Conservation (phyloP, 1,140 invertebrate genomes). For the Macrobrachium rosenbergii region DNA sequence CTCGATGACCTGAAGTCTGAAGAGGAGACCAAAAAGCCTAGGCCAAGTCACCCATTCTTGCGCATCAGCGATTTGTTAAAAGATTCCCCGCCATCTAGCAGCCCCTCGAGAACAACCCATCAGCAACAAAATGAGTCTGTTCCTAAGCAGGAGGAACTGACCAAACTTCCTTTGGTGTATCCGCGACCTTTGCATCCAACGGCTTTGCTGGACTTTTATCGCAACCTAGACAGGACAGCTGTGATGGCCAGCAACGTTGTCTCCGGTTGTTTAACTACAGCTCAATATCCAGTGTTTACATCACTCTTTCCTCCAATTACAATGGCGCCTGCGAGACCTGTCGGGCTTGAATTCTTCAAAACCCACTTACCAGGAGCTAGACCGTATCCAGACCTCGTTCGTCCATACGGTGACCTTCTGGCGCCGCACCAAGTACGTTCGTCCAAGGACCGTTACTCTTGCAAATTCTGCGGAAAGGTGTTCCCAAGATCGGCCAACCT, state of each 20-base stretch:
- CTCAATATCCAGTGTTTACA: slow-evolving; percentile 37
- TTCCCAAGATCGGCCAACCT: slow-evolving; percentile 56
- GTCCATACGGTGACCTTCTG: slow-evolving; percentile 51
- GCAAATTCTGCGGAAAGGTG: slow-evolving; percentile 86
- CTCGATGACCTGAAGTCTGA: slow-evolving; percentile 23
- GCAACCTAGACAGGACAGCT: slow-evolving; percentile 34
- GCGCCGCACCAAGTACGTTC: slow-evolving; percentile 23
- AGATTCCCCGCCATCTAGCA: slow-evolving; percentile 38
- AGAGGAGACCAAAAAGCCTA: slow-evolving; percentile 11
- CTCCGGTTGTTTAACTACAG: slow-evolving; percentile 4
- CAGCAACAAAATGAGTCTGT: neutral
- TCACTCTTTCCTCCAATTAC: slow-evolving; percentile 34
- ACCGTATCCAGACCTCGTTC: slow-evolving; percentile 32
- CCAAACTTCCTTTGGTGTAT: slow-evolving; percentile 44
- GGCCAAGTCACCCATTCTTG: slow-evolving; percentile 43
- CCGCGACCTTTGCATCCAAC: slow-evolving; percentile 53
- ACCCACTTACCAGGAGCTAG: slow-evolving; percentile 32
- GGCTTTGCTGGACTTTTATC: slow-evolving; percentile 53
- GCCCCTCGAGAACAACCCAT: neutral
- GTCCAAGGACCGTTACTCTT: slow-evolving; percentile 89
- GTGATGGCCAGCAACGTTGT: slow-evolving; percentile 4
- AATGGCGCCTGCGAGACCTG: slow-evolving; percentile 15
- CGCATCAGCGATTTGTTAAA: slow-evolving; percentile 51
- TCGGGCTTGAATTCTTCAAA: slow-evolving; percentile 50
- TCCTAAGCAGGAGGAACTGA: neutral